Evolutionary conservation across 23 tunicate genomes (phyloP), one percentile per base, ranked within the genome.

Genomic region (Botrylloides violaceus): DNA sequence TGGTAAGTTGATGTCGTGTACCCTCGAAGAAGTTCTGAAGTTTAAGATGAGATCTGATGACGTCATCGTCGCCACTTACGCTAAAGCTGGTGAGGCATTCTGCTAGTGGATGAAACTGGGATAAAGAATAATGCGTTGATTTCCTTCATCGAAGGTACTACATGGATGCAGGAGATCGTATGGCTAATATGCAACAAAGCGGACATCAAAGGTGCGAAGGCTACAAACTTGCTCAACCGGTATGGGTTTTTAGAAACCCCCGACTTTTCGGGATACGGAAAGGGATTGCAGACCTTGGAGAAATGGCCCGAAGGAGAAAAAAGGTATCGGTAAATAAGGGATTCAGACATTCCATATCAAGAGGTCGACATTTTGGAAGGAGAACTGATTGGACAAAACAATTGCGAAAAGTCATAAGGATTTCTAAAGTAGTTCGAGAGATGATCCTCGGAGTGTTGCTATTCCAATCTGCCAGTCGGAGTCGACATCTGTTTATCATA

Each of bases 81-180:
- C 74, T 6, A 68, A 68, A 22, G 56, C 74, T 35, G 74, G 74
- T 68, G 58, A 68, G 74, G 9, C 15, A 7, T 7, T 43, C 53
- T 43, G 9, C 15, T 15, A 43, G n/a, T n/a, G n/a, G n/a, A n/a
- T n/a, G n/a, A n/a, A n/a, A n/a, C n/a, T n/a, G n/a, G n/a, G n/a
- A n/a, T n/a, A n/a, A n/a, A n/a, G n/a, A n/a, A n/a, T n/a, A n/a
- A n/a, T n/a, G n/a, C n/a, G n/a, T n/a, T n/a, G n/a, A n/a, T n/a
- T n/a, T n/a, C 53, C 15, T 43, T 7, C 9, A 43, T 43, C 15
- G 9, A 7, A 43, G 53, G 53, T 43, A 43, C 53, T 43, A 43
- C 53, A 7, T 43, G 53, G 53, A 43, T 15, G 53, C 53, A 43
- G 15, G 15, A 7, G 53, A 43, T 43, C 53, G 53, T 43, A 7